Percentiles rank a stretch among this genome's conserved stretches.
Evolutionary conservation across 1,140 invertebrate genomes (phyloP).

Genomic region (Acyrthosiphon pisum): DNA sequence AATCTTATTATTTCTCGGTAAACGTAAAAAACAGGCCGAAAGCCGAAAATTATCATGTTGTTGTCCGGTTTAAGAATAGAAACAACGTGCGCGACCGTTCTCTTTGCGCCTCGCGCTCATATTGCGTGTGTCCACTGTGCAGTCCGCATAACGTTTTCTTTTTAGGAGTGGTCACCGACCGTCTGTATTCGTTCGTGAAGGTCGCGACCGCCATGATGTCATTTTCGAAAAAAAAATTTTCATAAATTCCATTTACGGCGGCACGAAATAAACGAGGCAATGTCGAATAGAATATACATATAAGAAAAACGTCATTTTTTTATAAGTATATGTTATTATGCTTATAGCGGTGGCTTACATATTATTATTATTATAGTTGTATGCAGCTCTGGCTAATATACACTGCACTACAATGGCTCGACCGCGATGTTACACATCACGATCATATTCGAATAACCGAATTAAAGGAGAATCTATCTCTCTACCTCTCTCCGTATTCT

Average conservation of each 20-base stretch:
- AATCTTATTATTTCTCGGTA: not conserved
- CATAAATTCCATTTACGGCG: not conserved
- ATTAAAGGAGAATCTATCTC: not conserved
- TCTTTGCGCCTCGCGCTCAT: not conserved
- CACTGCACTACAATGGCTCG: not conserved
- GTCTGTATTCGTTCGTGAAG: slow-evolving; percentile 33
- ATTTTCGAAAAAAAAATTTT: not conserved
- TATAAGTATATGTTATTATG: not conserved
- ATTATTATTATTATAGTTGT: not conserved
- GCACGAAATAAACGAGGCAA: not conserved
- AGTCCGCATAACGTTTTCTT: slow-evolving; percentile 3
- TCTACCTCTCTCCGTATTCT: not conserved
- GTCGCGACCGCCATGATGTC: slow-evolving; percentile 46
- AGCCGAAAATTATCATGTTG: slow-evolving; percentile 7
- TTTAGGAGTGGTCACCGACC: slow-evolving; percentile 30
- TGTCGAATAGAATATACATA: not conserved
- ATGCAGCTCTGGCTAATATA: not conserved
- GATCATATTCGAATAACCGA: not conserved
- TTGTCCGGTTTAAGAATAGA: not conserved
- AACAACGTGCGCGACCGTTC: not conserved
- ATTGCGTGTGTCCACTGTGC: not conserved
- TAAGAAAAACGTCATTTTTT: not conserved
- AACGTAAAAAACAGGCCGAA: not conserved
- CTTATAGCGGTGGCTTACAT: not conserved
- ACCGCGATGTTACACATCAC: not conserved